Percentiles rank a stretch among this genome's conserved stretches.
Evolutionary conservation across 2,888 invertebrate species (phyloP).

Genomic region (Oscheius myriophilus): DNA sequence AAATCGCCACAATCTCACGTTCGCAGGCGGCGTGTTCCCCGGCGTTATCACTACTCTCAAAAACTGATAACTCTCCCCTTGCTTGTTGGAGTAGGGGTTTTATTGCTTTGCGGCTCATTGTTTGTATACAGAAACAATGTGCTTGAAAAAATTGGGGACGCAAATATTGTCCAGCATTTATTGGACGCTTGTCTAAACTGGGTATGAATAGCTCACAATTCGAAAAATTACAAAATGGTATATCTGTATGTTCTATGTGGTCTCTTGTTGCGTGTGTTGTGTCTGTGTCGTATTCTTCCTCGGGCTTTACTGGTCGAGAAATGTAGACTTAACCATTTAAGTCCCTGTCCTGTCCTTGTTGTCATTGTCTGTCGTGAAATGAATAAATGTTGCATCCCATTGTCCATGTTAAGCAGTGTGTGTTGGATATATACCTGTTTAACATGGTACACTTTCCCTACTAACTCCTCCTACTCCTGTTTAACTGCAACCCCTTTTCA

Average conservation of each 20-base stretch:
- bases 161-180: no score
- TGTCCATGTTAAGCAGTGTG: slow-evolving; percentile 26
- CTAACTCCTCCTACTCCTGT: slow-evolving; percentile 23
- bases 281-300: no score
- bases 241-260: no score
- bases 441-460: slow-evolving; percentile 24
- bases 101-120: slow-evolving; percentile 16
- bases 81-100: slow-evolving; percentile 20
- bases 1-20: slow-evolving; percentile 5
- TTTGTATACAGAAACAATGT: not conserved
- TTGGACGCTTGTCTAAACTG: no score
- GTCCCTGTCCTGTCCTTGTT: slow-evolving; percentile 13
- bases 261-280: no score
- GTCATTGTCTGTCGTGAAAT: slow-evolving; percentile 10
- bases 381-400: slow-evolving; percentile 14
- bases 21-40: slow-evolving; percentile 6
- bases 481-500: not conserved
- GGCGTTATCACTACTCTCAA: not conserved
- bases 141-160: no score
- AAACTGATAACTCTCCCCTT: slow-evolving; percentile 4
- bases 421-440: slow-evolving; percentile 20
- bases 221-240: no score
- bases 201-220: no score
- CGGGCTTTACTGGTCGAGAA: no score
- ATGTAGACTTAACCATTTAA: no score